phyloP scores from a whole-genome alignment of 2,797 vertebrate genomes.

The Enteromius paludinosus region DNA sequence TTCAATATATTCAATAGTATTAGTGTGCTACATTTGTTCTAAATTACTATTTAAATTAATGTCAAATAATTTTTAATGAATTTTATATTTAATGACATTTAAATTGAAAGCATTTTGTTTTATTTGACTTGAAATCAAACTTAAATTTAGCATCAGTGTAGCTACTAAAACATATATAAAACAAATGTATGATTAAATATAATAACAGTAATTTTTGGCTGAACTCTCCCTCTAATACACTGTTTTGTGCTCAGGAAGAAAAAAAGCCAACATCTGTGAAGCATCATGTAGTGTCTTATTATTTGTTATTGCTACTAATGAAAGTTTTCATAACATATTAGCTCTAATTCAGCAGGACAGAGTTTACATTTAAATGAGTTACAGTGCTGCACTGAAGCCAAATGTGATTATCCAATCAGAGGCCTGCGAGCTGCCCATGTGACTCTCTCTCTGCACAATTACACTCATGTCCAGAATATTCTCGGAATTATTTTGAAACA shows the following conservation, averaged over 20 bases:
- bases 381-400: not conserved
- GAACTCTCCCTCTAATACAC: not conserved
- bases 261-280: not conserved
- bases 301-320: not conserved
- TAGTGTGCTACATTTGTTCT: not conserved
- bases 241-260: not conserved
- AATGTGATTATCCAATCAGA: constrained; percentile 22
- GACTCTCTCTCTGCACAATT: not conserved
- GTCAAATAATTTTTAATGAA: not conserved
- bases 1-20: not conserved
- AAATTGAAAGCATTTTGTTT: not conserved
- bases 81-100: not conserved
- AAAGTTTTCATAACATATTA: constrained; percentile 7
- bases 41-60: not conserved
- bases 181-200: not conserved
- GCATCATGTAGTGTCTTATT: not conserved
- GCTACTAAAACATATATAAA: not conserved
- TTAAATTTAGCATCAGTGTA: not conserved
- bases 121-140: not conserved
- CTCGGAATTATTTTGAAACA: constrained; percentile 25
- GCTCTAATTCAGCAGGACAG: not conserved
- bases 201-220: not conserved
- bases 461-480: not conserved
- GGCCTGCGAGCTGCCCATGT: not conserved
- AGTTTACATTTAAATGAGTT: constrained; percentile 8